Evolutionary conservation across 2,888 invertebrate genomes (phyloP).

Genomic region (Apoderus coryli): DNA sequence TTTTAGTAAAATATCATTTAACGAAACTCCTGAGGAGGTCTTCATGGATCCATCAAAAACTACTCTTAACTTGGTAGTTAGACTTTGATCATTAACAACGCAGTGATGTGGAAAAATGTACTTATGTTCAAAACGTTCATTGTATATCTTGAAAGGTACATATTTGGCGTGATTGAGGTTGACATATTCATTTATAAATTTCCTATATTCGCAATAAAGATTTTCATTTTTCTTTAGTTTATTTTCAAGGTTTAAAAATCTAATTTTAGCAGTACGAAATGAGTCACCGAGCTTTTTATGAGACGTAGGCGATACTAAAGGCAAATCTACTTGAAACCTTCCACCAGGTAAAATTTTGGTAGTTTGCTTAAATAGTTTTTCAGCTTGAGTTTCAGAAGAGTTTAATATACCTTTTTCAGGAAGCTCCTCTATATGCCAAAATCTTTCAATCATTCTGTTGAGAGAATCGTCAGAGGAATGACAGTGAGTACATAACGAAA

Average conservation of each 20-base stretch:
- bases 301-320: not conserved
- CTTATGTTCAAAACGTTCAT: constrained; percentile 7
- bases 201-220: constrained; percentile 3
- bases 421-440: constrained; percentile 12
- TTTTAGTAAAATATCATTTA: no score
- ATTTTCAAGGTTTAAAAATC: no score
- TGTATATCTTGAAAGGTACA: constrained; percentile 4
- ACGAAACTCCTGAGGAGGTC: no score
- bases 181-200: constrained; percentile 13
- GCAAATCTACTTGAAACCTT: constrained; percentile 3
- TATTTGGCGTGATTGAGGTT: constrained; percentile 7
- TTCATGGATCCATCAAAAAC: no score
- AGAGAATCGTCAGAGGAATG: no score
- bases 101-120: constrained; percentile 12
- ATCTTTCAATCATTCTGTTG: constrained; percentile 8
- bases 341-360: constrained; percentile 1
- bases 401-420: no score
- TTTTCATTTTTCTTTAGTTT: constrained; percentile 7
- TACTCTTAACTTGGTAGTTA: no score
- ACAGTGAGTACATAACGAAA: no score
- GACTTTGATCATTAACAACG: constrained; percentile 8
- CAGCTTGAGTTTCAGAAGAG: no score
- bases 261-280: constrained; percentile 4
- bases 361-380: no score
- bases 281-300: constrained; percentile 12